Base-by-base conservation (phyloP, 2,797 vertebrate species). In the Distichodus sexfasciatus region DNA sequence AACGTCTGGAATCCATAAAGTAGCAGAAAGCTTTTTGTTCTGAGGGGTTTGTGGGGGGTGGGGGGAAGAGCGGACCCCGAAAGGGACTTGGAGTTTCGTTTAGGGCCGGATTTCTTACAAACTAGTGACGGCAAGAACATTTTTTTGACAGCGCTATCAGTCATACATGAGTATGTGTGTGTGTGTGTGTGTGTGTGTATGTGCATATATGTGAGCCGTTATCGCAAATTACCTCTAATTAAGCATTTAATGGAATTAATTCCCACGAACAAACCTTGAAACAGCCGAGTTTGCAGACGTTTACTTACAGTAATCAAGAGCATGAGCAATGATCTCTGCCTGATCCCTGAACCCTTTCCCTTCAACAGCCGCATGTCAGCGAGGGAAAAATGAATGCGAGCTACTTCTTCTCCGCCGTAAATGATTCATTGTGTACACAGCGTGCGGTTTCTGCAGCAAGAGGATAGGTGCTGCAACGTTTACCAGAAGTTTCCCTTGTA, bases 251-350 rank as follows among this genome's bases (percentile, higher is more conserved):
- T 41, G 36, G 44, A 60, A 59, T 36, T 57, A 19, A 47, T 58
- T 58, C 46, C 4, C 23, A n/a, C 9, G 10, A 47, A 36, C 55
- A 11, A 12, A 47, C 43, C 81, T 77, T 73, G 66, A 68, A 70
- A 65, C 77, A 84, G 41, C 50, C 54, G 66, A 66, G 75, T n/a
- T n/a, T n/a, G n/a, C 72, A 76, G n/a, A 29, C 31, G 67, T 60
- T 81, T 76, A 55, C 31, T 5, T 6, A 10, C 2, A 21, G 31
- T 48, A 65, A 65, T 71, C 28, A 71, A 44, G 21, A 15, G 31
- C 40, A 38, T 50, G 43, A 47, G 9, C 41, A 53, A 71, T 38
- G 54, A 29, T 47, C n/a, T 17, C 61, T 41, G 48, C 69, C 6
- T 62, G 41, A 38, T 33, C 23, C 15, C 35, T 21, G 63, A n/a